These are phyloP conservation scores for Craniophora ligustri DNA, from an alignment of 2,888 invertebrate species.

Conservation along the genomic window DNA sequence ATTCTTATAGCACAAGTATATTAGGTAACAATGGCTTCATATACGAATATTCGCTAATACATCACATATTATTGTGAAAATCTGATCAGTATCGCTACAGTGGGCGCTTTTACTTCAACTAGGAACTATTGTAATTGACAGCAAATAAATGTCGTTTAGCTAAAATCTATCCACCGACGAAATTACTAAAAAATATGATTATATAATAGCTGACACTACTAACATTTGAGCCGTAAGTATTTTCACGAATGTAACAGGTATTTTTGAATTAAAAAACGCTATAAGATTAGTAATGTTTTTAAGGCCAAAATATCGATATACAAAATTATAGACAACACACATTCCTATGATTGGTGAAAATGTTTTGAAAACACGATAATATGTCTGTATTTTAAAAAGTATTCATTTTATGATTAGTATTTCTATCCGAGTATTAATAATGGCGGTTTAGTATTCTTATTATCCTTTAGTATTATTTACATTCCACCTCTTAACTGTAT, in stretches of 20 bases:
- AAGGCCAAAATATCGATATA: background rate
- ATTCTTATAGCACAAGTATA: slow-evolving; percentile 41
- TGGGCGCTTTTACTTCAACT: slow-evolving; percentile 10
- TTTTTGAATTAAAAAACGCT: background rate
- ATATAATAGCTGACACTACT: background rate
- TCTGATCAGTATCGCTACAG: slow-evolving; percentile 29
- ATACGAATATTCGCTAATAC: slow-evolving; percentile 21
- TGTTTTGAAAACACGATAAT: slow-evolving; percentile 25
- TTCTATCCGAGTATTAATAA: background rate
- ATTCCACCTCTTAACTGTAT: slow-evolving; percentile 32
- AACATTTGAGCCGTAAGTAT: background rate
- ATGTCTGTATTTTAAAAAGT: slow-evolving; percentile 20
- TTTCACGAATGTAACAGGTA: slow-evolving; percentile 1
- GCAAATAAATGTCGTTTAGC: slow-evolving; percentile 14
- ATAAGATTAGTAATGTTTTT: background rate
- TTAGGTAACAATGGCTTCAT: slow-evolving; percentile 40
- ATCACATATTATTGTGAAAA: slow-evolving; percentile 5
- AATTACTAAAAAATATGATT: slow-evolving; percentile 9
- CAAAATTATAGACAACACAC: slow-evolving; percentile 18
- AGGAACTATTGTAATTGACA: slow-evolving; percentile 28
- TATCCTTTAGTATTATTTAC: slow-evolving; percentile 26
- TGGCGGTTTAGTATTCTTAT: slow-evolving; percentile 3
- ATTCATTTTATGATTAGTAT: slow-evolving; percentile 26
- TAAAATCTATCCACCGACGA: slow-evolving; percentile 18
- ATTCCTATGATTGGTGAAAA: slow-evolving; percentile 13